Conservation (phyloP, 2,888 invertebrate genomes). For the Conchocele bisecta region DNA sequence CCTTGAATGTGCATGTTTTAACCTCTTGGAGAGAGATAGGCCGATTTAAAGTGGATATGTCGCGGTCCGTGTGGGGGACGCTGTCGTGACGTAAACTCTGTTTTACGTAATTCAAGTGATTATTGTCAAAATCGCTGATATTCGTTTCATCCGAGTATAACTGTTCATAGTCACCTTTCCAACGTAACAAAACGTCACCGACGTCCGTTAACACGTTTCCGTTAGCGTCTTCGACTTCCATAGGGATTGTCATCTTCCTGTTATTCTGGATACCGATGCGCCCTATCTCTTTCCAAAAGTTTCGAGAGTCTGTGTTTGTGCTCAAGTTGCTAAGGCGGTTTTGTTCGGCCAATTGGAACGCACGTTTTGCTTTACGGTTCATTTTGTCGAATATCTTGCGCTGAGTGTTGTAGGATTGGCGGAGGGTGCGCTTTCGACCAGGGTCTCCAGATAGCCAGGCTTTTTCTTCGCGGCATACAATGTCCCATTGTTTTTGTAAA, state of each 20-base stretch:
- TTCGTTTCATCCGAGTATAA: neutral
- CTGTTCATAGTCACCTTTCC: slow-evolving; percentile 2
- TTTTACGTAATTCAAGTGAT: neutral
- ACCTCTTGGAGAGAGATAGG: too few species aligned
- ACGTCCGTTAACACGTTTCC: neutral
- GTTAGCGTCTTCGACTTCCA: slow-evolving; percentile 12
- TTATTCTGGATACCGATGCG: slow-evolving; percentile 14
- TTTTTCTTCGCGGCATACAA: slow-evolving; percentile 5
- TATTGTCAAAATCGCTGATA: neutral
- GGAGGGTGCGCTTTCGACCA: neutral
- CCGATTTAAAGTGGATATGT: too few species aligned
- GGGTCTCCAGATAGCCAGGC: neutral
- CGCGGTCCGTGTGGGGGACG: too few species aligned
- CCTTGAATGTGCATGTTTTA: too few species aligned
- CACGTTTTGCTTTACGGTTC: slow-evolving; percentile 6
- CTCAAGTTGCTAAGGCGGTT: neutral
- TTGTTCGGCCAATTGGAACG: slow-evolving; percentile 11
- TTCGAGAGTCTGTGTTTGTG: neutral
- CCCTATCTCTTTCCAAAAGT: slow-evolving; percentile 22
- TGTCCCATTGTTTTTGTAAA: slow-evolving; percentile 2
- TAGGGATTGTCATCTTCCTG: slow-evolving; percentile 3
- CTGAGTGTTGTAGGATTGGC: neutral
- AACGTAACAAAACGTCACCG: neutral
- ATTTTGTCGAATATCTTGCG: slow-evolving; percentile 17
- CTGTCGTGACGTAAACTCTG: too few species aligned